Evolutionary conservation across 1,140 invertebrate genomes (phyloP).

Genomic region (Drosophila ambigua): DNA sequence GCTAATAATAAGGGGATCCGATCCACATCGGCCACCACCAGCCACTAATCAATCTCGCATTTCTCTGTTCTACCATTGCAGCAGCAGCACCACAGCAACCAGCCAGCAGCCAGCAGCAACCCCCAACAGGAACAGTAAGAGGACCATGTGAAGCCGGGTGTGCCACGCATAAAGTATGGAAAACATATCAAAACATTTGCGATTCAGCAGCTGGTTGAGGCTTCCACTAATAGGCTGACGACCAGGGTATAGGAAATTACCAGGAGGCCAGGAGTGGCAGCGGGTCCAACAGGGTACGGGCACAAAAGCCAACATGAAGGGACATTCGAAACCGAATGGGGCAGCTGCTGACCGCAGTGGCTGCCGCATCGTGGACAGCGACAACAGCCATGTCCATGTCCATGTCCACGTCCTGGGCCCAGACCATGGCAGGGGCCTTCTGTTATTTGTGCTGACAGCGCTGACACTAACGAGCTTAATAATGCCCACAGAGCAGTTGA

Average conservation of each 20-base stretch:
- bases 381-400: conserved; percentile 18
- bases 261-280: conserved; percentile 7
- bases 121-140: too few species aligned
- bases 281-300: conserved; percentile 12
- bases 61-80: conserved; percentile 4
- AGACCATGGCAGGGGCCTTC: conserved; percentile 51
- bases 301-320: conserved; percentile 55
- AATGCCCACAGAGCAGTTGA: conserved; percentile 78
- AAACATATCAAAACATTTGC: conserved; percentile 78
- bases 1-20: conserved; percentile 10
- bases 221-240: conserved; percentile 40
- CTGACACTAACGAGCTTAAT: conserved; percentile 82
- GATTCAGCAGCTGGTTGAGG: conserved; percentile 48
- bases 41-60: conserved; percentile 26
- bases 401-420: conserved; percentile 1
- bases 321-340: conserved; percentile 67
- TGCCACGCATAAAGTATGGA: conserved; percentile 54
- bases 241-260: conserved; percentile 54
- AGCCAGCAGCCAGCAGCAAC: not conserved
- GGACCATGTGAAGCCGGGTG: conserved; percentile 46
- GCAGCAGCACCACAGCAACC: conserved; percentile 1
- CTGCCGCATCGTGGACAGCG: conserved; percentile 23
- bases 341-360: conserved; percentile 61
- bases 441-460: conserved; percentile 78
- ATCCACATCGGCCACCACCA: not conserved